Base-by-base conservation (phyloP, 1,140 invertebrate genomes). In the Halyomorpha halys region DNA sequence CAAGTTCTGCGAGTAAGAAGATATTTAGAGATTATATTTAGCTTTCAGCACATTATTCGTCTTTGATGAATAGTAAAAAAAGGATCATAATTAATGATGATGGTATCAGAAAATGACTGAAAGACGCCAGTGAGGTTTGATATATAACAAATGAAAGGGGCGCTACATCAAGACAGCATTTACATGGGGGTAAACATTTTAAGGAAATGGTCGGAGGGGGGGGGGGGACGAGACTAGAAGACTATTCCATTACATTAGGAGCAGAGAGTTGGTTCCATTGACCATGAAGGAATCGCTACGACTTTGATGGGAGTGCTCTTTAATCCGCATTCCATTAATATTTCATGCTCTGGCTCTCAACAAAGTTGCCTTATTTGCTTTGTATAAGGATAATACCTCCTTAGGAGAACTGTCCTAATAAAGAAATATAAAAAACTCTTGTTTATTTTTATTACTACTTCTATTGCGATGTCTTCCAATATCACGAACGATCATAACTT, bases 161-260 rank as follows among this genome's bases (percentile, higher is more conserved):
- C 27, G 3, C 27, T 8, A 4, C 8, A 30, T 30, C 27, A 44
- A 27, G n/a, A 18, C n/a, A 44, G 39, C 30, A 59, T 34, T 44
- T 45, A 30, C 45, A 65, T 23, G 11, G 14, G 44, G 21, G 54
- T 11, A 45, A 16, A 25, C 13, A 23, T 19, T 45, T 47, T 16
- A 62, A 21, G 19, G 6, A 25, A 44, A 59, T 63, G 25, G 51
- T 34, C n/a, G 49, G 16, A 34, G n/a, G 16, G 49, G 51, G 54
- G 14, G n/a, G 16, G 49, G 51, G 54, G 14, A 39, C 34, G 23
- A 27, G 39, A 21, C 16, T 8, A 30, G 54, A 34, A 30, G 54
- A 34, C 5, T 3, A 44, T 54, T n/a, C 45, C 45, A 47, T 47
- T 14, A 47, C 15, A 47, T 47, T 30, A 30, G 45, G 45, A 19